Evolutionary conservation across 2,797 vertebrate genomes (phyloP).

Genomic region (Paguma larvata): DNA sequence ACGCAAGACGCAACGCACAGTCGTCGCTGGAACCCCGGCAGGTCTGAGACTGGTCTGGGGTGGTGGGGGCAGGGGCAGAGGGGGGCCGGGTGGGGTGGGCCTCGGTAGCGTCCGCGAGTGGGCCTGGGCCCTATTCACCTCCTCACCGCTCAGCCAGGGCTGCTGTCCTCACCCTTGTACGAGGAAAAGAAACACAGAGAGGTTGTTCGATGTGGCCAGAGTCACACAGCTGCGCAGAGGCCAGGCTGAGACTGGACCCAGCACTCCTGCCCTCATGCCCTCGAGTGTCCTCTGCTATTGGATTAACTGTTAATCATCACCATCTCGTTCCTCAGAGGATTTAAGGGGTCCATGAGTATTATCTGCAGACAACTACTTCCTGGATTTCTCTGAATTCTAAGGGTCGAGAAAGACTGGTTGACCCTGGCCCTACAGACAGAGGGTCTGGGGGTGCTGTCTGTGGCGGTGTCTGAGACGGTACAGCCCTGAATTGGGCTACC

Average conservation of each 20-base stretch:
- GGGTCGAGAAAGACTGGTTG: not conserved
- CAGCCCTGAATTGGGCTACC: not conserved
- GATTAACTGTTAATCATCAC: not conserved
- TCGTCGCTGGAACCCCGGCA: too few relatives aligned
- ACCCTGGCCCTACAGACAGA: not conserved
- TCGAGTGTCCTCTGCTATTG: too few relatives aligned
- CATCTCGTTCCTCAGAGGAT: not conserved
- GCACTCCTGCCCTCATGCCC: too few relatives aligned
- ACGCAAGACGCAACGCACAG: too few relatives aligned
- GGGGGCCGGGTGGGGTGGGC: not conserved
- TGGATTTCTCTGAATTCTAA: not conserved
- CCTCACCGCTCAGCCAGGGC: not conserved
- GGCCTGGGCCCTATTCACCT: not conserved
- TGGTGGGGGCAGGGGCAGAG: too few relatives aligned
- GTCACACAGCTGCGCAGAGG: not conserved
- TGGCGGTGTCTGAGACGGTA: too few relatives aligned
- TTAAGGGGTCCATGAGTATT: not conserved
- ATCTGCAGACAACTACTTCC: fast-evolving
- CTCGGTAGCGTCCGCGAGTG: too few relatives aligned
- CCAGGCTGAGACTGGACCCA: too few relatives aligned
- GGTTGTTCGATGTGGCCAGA: not conserved
- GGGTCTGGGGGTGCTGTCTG: not conserved
- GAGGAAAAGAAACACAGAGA: not conserved
- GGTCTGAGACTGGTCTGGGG: too few relatives aligned
- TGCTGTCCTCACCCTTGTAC: too few relatives aligned